A percentile compares a stretch with the other conserved stretches of the same genome.
Evolutionary conservation across 1,140 invertebrate genomes (phyloP).

Genomic region (Bombus vancouverensis): DNA sequence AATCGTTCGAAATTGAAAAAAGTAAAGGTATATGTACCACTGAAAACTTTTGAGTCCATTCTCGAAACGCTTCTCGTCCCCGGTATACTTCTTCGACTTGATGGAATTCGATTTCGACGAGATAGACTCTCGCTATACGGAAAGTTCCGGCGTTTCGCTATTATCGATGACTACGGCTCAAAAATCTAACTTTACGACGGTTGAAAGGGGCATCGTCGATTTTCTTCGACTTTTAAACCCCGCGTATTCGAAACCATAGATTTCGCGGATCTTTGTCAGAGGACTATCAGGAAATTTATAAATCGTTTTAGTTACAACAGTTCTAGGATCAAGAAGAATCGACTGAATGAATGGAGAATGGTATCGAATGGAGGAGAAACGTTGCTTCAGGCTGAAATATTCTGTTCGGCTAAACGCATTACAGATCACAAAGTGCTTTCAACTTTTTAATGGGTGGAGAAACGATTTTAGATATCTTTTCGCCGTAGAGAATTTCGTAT

Average conservation of each 20-base stretch:
- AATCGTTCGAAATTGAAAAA: conserved; percentile 39
- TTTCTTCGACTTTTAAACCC: conserved; percentile 9
- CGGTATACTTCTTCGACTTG: conserved; percentile 58
- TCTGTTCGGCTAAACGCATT: neutral
- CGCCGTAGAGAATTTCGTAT: too few relatives aligned
- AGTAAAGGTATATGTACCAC: conserved; percentile 28
- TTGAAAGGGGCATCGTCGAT: neutral
- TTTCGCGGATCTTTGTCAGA: conserved; percentile 5
- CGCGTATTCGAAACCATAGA: conserved; percentile 20
- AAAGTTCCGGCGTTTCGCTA: conserved; percentile 42
- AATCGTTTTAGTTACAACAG: conserved; percentile 12
- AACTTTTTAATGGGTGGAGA: neutral
- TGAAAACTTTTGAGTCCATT: conserved; percentile 52
- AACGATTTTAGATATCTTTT: too few relatives aligned
- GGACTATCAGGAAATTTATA: conserved; percentile 22
- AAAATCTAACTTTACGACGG: conserved; percentile 56
- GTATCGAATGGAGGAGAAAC: neutral
- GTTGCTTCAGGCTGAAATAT: neutral
- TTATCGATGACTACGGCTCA: conserved; percentile 46
- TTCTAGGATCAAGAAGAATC: conserved; percentile 6
- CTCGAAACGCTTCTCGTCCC: conserved; percentile 40
- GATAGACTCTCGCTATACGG: conserved; percentile 25
- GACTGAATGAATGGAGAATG: neutral
- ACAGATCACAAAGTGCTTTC: neutral
- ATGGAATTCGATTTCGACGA: conserved; percentile 61